These are phyloP conservation scores for Gambusia yucatana DNA, from an alignment of 2,797 vertebrate genomes.

Conservation along the genomic window DNA sequence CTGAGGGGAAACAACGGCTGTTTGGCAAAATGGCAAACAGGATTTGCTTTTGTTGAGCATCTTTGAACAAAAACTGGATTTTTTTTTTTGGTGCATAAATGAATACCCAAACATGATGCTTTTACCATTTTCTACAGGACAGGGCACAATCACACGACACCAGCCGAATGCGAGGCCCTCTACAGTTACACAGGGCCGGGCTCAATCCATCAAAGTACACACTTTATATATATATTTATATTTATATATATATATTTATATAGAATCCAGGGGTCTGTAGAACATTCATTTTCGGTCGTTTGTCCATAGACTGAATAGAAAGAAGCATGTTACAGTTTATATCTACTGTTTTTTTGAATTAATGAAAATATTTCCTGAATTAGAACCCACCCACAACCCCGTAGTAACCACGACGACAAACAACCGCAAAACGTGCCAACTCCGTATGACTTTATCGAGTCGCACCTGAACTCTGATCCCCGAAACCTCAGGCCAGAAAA, in stretches of 20 bases:
- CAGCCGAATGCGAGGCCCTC: constrained; percentile 68
- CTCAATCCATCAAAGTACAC: constrained; percentile 67
- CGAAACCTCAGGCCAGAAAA: constrained; percentile 72
- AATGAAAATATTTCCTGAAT: constrained; percentile 73
- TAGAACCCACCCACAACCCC: constrained; percentile 42
- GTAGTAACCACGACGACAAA: constrained; percentile 40
- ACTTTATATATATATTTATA: constrained; percentile 46
- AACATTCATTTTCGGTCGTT: constrained; percentile 76
- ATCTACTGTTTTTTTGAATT: constrained; percentile 49
- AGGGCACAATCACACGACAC: constrained; percentile 69
- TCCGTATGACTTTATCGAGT: constrained; percentile 50
- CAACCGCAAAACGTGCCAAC: constrained; percentile 53
- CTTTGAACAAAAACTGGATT: background rate
- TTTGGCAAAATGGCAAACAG: background rate
- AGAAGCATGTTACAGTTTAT: constrained; percentile 72
- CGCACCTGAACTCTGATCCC: constrained; percentile 69
- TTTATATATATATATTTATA: constrained; percentile 13
- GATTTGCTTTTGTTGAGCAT: background rate
- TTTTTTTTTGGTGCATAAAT: constrained; percentile 30
- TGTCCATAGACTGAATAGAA: constrained; percentile 73
- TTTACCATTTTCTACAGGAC: constrained; percentile 52
- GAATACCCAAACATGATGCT: constrained; percentile 12
- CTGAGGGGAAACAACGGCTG: constrained; percentile 8
- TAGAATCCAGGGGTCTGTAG: constrained; percentile 68
- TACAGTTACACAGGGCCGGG: constrained; percentile 67